Conservation (phyloP, 2,113 vertebrate genomes). For the Gnathonemus echidnorhynchus region DNA sequence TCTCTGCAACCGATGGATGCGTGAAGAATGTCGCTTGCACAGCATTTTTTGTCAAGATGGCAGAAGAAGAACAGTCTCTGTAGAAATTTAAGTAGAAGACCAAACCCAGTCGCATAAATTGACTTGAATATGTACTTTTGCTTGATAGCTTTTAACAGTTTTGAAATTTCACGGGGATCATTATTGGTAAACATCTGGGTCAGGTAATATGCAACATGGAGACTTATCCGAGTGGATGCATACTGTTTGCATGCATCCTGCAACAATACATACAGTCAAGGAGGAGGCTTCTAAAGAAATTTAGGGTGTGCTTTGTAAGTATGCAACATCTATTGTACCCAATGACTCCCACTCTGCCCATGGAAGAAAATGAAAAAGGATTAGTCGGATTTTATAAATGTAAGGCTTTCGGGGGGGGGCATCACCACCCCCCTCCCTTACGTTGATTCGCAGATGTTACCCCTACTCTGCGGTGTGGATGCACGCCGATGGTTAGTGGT, state of each 20-base stretch:
- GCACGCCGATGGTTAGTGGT: background rate
- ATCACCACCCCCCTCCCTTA: background rate
- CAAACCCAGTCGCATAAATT: background rate
- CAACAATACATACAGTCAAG: background rate
- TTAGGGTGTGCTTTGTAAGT: background rate
- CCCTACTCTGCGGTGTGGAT: background rate
- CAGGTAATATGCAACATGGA: background rate
- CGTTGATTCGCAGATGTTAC: background rate
- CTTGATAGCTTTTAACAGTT: background rate
- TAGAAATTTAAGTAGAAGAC: background rate
- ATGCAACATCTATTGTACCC: background rate
- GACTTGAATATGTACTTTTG: background rate
- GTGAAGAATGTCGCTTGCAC: background rate
- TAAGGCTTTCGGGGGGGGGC: background rate
- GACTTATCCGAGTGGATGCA: background rate
- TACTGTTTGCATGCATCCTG: background rate
- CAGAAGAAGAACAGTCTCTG: background rate
- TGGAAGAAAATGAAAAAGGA: background rate
- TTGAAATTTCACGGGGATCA: background rate
- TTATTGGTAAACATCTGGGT: background rate
- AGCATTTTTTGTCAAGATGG: background rate
- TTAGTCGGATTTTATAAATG: background rate
- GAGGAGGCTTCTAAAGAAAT: background rate
- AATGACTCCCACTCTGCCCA: background rate
- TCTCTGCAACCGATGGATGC: background rate